phyloP scores from a whole-genome alignment of 2,888 invertebrate genomes.

The Andrena haemorrhoa region DNA sequence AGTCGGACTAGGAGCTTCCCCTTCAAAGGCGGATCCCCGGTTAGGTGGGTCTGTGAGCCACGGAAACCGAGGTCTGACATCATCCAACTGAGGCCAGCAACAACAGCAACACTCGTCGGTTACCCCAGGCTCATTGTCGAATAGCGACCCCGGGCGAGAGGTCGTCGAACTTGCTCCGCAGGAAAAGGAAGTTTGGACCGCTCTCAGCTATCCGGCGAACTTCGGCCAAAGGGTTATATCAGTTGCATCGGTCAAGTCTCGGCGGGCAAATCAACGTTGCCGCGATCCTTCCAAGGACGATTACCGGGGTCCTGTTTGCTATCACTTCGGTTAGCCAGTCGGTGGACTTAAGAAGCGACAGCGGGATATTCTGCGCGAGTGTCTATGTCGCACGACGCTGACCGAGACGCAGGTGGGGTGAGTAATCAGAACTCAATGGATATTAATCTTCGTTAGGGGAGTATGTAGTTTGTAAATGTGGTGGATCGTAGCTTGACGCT shows the following conservation, averaged over 20 bases:
- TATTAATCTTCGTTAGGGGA: no score
- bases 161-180: constrained; percentile 61
- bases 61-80: constrained; percentile 66
- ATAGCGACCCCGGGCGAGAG: constrained; percentile 37
- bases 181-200: constrained; percentile 68
- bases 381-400: no score
- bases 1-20: constrained; percentile 67
- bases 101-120: constrained; percentile 55
- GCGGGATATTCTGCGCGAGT: neutral
- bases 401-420: no score
- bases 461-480: no score
- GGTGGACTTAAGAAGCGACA: neutral
- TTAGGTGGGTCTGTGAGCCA: constrained; percentile 53
- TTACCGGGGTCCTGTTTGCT: constrained; percentile 25
- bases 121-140: constrained; percentile 68
- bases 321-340: constrained; percentile 14
- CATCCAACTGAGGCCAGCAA: constrained; percentile 54
- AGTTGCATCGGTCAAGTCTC: constrained; percentile 51
- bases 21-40: constrained; percentile 71
- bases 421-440: no score
- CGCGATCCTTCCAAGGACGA: constrained; percentile 23
- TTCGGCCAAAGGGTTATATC: constrained; percentile 58
- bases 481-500: no score
- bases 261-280: constrained; percentile 49
- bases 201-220: constrained; percentile 50